A percentile compares a stretch with the other conserved stretches of the same genome.
Conservation (phyloP, 2,888 invertebrate genomes). For the Sinelater perroti region DNA sequence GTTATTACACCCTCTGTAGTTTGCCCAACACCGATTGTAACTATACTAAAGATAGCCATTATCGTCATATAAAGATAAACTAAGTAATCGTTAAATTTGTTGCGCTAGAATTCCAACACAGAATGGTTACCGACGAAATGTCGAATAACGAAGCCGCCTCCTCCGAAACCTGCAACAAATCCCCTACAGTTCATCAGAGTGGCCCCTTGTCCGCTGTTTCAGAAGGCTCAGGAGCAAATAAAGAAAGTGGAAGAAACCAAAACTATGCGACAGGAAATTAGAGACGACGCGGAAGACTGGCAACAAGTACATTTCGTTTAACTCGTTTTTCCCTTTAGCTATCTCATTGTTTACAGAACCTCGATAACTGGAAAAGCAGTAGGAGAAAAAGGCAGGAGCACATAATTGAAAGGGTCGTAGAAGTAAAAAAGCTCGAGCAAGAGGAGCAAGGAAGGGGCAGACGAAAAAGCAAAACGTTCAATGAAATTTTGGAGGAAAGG, state of each 20-base stretch:
- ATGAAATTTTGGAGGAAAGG: conserved; percentile 93
- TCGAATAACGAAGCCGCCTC: conserved; percentile 75
- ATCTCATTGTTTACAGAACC: conserved; percentile 69
- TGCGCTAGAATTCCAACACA: conserved; percentile 56
- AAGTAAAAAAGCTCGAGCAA: conserved; percentile 83
- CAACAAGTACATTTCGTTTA: conserved; percentile 72
- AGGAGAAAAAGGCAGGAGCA: conserved; percentile 91
- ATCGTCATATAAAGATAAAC: too few relatives aligned
- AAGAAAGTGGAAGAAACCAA: conserved; percentile 86
- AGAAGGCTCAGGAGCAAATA: conserved; percentile 84
- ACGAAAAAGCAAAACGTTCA: conserved; percentile 90
- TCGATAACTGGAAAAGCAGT: conserved; percentile 94
- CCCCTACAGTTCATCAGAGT: conserved; percentile 91
- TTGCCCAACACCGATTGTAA: conserved; percentile 1
- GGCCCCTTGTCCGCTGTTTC: conserved; percentile 86
- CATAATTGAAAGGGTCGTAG: conserved; percentile 88
- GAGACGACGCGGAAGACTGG: conserved; percentile 90
- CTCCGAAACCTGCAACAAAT: conserved; percentile 84
- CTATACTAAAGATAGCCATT: not conserved
- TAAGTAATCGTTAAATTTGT: conserved; percentile 14
- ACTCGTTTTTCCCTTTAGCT: conserved; percentile 2
- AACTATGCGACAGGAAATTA: conserved; percentile 79
- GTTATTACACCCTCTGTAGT: conserved; percentile 9
- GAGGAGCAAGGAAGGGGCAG: conserved; percentile 74
- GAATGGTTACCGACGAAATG: conserved; percentile 61